phyloP scores from a whole-genome alignment of 1,140 invertebrate species.

The Copidosoma floridanum region DNA sequence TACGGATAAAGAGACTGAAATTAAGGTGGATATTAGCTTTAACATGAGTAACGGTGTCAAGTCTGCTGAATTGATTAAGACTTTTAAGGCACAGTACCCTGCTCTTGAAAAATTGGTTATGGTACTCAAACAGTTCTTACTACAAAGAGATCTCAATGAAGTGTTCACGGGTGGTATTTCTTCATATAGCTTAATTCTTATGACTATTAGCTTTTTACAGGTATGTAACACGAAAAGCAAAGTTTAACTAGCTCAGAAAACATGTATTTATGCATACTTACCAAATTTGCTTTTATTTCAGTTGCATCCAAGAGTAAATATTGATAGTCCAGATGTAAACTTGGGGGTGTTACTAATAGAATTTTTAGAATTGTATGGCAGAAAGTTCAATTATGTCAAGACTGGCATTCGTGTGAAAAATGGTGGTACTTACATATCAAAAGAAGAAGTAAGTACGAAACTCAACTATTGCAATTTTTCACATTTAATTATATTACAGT shows the following conservation, averaged over 20 bases:
- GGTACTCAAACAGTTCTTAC: constrained; percentile 95
- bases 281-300: constrained; percentile 46
- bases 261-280: too few species aligned
- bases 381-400: constrained; percentile 94
- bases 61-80: constrained; percentile 92
- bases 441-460: constrained; percentile 74
- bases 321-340: constrained; percentile 68
- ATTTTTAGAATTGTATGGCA: constrained; percentile 96
- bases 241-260: too few species aligned
- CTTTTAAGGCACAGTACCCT: constrained; percentile 77
- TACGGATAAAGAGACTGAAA: constrained; percentile 90
- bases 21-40: constrained; percentile 96
- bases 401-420: constrained; percentile 93
- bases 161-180: constrained; percentile 98
- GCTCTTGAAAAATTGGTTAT: constrained; percentile 90
- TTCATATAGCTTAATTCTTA: constrained; percentile 96
- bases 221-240: constrained; percentile 51
- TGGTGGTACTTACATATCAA: constrained; percentile 90
- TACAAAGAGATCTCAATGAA: constrained; percentile 97
- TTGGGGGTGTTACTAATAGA: constrained; percentile 93
- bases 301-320: constrained; percentile 72
- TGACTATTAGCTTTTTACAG: constrained; percentile 97
- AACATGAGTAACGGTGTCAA: constrained; percentile 95
- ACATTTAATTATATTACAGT: background rate
- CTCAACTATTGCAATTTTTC: background rate